phyloP scores from a whole-genome alignment of 2,797 vertebrate genomes.

The Petrocephalus sullivani region DNA sequence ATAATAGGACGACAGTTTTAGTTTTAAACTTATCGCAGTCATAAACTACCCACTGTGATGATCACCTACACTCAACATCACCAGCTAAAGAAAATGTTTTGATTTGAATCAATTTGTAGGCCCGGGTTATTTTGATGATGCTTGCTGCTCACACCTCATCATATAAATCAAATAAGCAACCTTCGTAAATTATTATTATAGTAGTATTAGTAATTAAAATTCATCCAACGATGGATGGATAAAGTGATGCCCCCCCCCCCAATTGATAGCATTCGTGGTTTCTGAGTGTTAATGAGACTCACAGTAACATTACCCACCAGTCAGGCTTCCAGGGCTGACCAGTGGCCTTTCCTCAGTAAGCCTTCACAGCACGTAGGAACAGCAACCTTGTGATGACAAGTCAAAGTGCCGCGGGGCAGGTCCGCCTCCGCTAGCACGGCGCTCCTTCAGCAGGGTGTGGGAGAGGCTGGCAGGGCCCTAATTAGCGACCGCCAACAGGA shows the following conservation, averaged over 20 bases:
- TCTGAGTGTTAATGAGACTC: constrained; percentile 32
- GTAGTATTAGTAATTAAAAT: neutral
- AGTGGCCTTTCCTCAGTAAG: constrained; percentile 21
- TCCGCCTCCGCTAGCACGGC: constrained; percentile 13
- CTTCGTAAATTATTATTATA: neutral
- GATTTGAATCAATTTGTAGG: neutral
- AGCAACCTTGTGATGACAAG: constrained; percentile 22
- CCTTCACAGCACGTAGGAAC: constrained; percentile 35
- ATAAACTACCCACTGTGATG: neutral
- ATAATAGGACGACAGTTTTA: neutral
- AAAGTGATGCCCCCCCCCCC: neutral
- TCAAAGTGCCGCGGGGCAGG: constrained; percentile 26
- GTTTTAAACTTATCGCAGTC: neutral
- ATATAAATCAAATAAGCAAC: neutral
- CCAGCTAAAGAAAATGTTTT: neutral
- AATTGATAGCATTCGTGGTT: neutral
- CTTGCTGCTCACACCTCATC: neutral
- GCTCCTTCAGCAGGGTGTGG: constrained; percentile 17
- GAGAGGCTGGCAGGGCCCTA: constrained; percentile 38
- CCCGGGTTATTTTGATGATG: neutral
- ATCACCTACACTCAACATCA: neutral
- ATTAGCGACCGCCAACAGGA: constrained; percentile 38
- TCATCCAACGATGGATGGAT: neutral
- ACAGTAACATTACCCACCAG: constrained; percentile 23
- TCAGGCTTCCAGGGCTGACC: constrained; percentile 1